Base-by-base conservation (phyloP, 1,140 invertebrate species). In the Aphelenchoides besseyi region DNA sequence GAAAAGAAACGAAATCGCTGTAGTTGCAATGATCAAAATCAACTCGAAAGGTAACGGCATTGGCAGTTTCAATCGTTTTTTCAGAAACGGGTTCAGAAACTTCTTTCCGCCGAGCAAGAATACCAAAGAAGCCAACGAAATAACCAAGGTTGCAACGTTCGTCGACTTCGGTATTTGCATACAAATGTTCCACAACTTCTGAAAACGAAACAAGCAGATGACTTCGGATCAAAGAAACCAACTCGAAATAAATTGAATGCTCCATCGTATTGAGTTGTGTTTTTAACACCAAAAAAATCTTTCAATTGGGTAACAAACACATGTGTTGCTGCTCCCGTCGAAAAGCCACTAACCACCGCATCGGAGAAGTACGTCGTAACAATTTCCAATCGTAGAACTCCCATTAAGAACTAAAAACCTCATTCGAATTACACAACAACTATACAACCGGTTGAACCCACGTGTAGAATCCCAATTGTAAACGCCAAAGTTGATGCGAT, bases 281-380 rank as follows among this genome's bases (percentile, higher is more conserved):
- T 59, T 23, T 36, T 26, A 18, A 82, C 30, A 9, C 77, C 82
- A 57, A 83, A 81, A n/a, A 84, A 36, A 26, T 81, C 74, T 33
- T 76, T 78, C 23, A 83, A 67, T 35, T 84, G 82, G 5, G 80
- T 73, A 23, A 77, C 76, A 28, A 83, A 77, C 9, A 83, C 81
- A 53, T 83, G 82, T 54, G 64, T 66, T 2, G 79, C 71, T 30
- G 81, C 82, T 9, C 70, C 81, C 9, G 81, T 83, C 16, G 81
- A 80, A 62, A 83, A 83, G 3, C 81, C 81, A 18, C 78, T 72
- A 26, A 83, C 77, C 2, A 80, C 59, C 35, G 70, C 70, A 63
- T 79, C 78, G 16, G 82, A 84, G 52, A 82, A 83, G 48, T 83
- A 83, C 1, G 82, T 77, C 1, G 81, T 83, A 26, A 83, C 69